Percentiles rank a stretch among this genome's conserved stretches.
Conservation (phyloP, 2,797 vertebrate species). For the Coilia nasus region DNA sequence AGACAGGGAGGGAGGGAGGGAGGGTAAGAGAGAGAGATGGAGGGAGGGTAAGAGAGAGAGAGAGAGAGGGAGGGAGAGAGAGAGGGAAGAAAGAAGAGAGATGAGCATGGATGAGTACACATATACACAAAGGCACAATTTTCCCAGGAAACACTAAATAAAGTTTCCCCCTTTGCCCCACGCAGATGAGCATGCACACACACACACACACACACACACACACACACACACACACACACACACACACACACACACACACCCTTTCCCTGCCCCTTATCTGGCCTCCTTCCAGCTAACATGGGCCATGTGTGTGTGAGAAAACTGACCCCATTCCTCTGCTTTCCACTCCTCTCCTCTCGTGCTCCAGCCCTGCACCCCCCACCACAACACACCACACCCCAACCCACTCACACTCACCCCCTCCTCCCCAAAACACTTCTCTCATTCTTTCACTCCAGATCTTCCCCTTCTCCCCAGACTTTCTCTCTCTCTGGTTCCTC, state of each 20-base stretch:
- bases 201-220: not conserved
- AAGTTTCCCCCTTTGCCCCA: conserved; percentile 26
- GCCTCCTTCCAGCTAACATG: conserved; percentile 12
- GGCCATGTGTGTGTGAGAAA: conserved; percentile 19
- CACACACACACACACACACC: conserved; percentile 23
- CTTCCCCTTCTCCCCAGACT: not conserved
- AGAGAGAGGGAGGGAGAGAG: not conserved
- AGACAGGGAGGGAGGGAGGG: not conserved
- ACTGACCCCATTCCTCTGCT: conserved; percentile 1
- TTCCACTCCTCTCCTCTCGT: not conserved
- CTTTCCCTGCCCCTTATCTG: not conserved
- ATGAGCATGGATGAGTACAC: conserved; percentile 17
- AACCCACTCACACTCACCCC: conserved; percentile 18
- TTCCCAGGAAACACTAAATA: conserved; percentile 51
- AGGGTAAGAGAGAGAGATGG: conserved; percentile 47
- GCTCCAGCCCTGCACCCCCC: conserved; percentile 8
- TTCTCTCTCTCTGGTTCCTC: not conserved
- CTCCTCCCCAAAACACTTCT: not conserved
- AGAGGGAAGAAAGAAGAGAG: not conserved
- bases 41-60: conserved; percentile 49
- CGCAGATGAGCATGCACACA: too few relatives aligned
- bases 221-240: conserved; percentile 8
- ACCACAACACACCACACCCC: not conserved
- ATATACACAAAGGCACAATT: conserved; percentile 33
- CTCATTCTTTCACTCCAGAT: too few relatives aligned